These are phyloP conservation scores for Entomobrya proxima DNA, from an alignment of 2,888 invertebrate species.

Conservation along the genomic window DNA sequence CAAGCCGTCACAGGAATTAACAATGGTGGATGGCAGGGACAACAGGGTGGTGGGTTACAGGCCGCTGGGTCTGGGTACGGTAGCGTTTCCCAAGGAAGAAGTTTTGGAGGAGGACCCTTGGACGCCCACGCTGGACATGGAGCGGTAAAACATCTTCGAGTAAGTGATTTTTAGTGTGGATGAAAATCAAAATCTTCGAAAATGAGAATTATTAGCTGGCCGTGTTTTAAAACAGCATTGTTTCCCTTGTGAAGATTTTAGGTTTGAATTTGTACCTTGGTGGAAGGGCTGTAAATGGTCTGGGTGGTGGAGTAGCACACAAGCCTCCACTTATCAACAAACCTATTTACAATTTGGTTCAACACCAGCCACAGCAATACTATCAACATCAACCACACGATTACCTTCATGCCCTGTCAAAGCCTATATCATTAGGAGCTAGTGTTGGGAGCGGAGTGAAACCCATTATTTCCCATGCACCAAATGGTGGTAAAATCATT, in stretches of 20 bases:
- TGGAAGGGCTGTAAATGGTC: constrained; percentile 31
- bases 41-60: too few species aligned
- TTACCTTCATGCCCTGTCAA: neutral
- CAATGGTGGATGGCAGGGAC: constrained; percentile 43
- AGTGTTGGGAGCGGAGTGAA: constrained; percentile 8
- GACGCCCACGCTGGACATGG: constrained; percentile 25
- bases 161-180: too few species aligned
- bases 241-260: constrained; percentile 20
- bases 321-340: neutral
- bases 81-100: neutral
- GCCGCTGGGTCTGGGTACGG: neutral
- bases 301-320: neutral
- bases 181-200: neutral
- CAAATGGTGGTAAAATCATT: constrained; percentile 32
- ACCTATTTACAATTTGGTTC: neutral
- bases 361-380: neutral
- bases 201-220: neutral
- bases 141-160: constrained; percentile 37
- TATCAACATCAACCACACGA: too few species aligned
- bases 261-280: constrained; percentile 52
- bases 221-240: neutral
- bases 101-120: constrained; percentile 10
- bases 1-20: constrained; percentile 45
- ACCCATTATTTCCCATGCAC: neutral
- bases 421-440: constrained; percentile 15